These are phyloP conservation scores for Tetheella fluctuosa DNA, from an alignment of 2,888 invertebrate genomes.

Conservation along the genomic window DNA sequence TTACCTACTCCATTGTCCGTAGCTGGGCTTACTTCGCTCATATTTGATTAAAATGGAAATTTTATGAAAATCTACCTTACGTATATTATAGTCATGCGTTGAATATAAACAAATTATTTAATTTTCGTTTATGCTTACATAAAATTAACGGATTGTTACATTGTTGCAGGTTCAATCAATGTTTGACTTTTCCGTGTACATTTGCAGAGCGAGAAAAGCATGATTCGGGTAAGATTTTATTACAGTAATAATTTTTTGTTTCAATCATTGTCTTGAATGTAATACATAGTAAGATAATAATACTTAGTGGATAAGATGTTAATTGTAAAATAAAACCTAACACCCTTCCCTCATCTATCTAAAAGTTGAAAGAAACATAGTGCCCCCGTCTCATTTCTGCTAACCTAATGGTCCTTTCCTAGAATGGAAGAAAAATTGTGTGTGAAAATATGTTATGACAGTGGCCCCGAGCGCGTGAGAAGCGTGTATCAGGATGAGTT, in stretches of 20 bases:
- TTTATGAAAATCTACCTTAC: conserved; percentile 36
- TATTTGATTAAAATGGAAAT: conserved; percentile 58
- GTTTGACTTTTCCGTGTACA: conserved; percentile 44
- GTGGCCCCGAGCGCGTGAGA: conserved; percentile 69
- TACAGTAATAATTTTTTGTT: not conserved
- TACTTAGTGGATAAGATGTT: no score
- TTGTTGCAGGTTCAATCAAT: conserved; percentile 69
- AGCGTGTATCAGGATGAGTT: conserved; percentile 61
- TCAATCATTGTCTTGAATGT: no score
- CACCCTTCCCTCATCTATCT: no score
- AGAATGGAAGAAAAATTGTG: conserved; percentile 14
- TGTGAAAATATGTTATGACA: conserved; percentile 31
- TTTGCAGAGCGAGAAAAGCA: conserved; percentile 48
- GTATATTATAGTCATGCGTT: conserved; percentile 27
- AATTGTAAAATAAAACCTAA: conserved; percentile 15
- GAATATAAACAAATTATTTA: conserved; percentile 29
- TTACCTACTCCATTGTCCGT: conserved; percentile 59
- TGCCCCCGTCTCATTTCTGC: no score
- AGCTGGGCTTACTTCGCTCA: conserved; percentile 43
- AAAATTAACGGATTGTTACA: conserved; percentile 20
- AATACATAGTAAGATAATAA: no score
- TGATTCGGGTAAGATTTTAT: conserved; percentile 68
- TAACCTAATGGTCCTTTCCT: conserved; percentile 13
- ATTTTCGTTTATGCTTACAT: conserved; percentile 21
- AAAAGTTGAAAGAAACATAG: no score